Evolutionary conservation across 2,797 vertebrate genomes (phyloP).

Genomic region (Erethizon dorsatum): DNA sequence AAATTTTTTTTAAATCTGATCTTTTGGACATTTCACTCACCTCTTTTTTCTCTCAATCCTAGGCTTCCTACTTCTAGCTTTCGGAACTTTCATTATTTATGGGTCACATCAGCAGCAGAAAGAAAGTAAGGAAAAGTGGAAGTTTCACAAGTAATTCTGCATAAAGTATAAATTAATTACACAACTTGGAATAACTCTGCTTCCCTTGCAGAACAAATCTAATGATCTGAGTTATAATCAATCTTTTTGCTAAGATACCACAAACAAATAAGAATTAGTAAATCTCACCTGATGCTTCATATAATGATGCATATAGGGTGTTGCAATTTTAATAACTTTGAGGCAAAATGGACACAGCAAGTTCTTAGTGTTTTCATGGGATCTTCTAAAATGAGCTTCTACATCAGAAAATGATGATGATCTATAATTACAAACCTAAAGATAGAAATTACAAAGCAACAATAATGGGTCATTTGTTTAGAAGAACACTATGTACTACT

Average conservation of each 20-base stretch:
- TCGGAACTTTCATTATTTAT: constrained; percentile 51
- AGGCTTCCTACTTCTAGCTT: constrained; percentile 41
- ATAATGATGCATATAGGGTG: constrained; percentile 98
- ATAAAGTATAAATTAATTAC: constrained; percentile 19
- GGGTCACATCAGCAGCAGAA: constrained; percentile 23
- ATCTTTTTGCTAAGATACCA: constrained; percentile 48
- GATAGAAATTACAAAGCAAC: constrained; percentile 61
- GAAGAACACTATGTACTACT: constrained; percentile 8
- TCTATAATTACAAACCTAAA: constrained; percentile 97
- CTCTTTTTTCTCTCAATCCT: constrained; percentile 16
- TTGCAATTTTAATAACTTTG: constrained; percentile 96
- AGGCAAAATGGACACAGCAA: constrained; percentile 99
- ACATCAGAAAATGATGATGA: constrained; percentile 98
- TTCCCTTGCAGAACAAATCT: constrained; percentile 49
- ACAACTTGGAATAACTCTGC: constrained; percentile 48
- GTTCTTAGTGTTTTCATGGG: constrained; percentile 98
- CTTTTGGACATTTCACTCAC: constrained; percentile 36
- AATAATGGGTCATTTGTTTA: constrained; percentile 35
- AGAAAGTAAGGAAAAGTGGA: constrained; percentile 63
- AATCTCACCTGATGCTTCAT: constrained; percentile 97
- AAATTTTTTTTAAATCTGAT: no score
- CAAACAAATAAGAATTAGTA: constrained; percentile 70
- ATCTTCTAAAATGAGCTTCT: constrained; percentile 96
- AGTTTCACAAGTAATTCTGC: constrained; percentile 66
- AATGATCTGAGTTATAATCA: constrained; percentile 45